Conservation (phyloP, 2,113 vertebrate genomes). For the Gasterosteus nipponicus region DNA sequence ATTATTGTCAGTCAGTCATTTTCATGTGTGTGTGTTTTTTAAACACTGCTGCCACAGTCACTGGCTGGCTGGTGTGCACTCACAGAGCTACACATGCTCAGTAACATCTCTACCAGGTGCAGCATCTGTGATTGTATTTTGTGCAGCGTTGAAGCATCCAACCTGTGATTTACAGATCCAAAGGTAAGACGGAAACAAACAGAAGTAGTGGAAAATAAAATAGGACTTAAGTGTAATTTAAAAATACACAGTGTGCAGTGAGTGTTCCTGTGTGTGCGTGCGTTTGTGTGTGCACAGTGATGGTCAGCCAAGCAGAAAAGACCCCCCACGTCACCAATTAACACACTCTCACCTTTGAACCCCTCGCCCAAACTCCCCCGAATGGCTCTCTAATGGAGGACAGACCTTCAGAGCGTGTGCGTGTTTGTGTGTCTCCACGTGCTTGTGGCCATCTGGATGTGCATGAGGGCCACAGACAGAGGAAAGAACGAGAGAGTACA, state of each 20-base stretch:
- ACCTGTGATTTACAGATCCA: constrained; percentile 70
- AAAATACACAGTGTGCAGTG: constrained; percentile 8
- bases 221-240: constrained; percentile 26
- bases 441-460: constrained; percentile 32
- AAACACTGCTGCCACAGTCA: not conserved
- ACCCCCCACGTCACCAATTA: constrained; percentile 79
- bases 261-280: not conserved
- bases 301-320: constrained; percentile 74
- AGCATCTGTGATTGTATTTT: constrained; percentile 66
- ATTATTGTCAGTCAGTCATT: not conserved
- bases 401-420: constrained; percentile 59
- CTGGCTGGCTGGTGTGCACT: not conserved
- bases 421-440: constrained; percentile 42
- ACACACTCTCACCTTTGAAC: constrained; percentile 76
- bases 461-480: constrained; percentile 33
- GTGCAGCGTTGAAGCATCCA: constrained; percentile 44
- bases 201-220: constrained; percentile 2
- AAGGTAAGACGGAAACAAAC: constrained; percentile 39
- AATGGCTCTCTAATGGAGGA: constrained; percentile 76
- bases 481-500: constrained; percentile 32
- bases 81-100: constrained; percentile 32
- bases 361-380: constrained; percentile 49
- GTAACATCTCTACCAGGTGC: constrained; percentile 70
- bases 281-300: constrained; percentile 45
- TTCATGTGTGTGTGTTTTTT: not conserved